Conservation (phyloP, 2,888 invertebrate species). For the Peribatodes rhomboidaria region DNA sequence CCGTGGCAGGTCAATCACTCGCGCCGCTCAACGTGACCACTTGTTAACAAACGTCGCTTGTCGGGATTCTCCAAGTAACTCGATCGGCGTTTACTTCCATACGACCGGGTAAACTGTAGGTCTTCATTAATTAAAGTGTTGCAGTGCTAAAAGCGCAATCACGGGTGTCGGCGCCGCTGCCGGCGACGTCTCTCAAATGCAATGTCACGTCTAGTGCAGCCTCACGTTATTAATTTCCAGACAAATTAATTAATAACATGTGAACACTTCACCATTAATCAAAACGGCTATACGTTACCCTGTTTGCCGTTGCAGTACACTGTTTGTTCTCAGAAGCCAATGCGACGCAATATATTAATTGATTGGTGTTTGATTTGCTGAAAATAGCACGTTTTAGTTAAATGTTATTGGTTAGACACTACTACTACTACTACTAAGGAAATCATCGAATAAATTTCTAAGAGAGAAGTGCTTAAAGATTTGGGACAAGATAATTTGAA, state of each 20-base stretch:
- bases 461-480: no score
- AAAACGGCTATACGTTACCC: conserved; percentile 63
- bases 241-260: conserved; percentile 81
- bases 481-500: no score
- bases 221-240: conserved; percentile 78
- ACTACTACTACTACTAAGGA: no score
- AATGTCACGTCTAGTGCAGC: conserved; percentile 77
- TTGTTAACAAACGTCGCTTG: conserved; percentile 53
- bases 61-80: conserved; percentile 58
- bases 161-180: conserved; percentile 50
- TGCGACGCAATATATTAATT: conserved; percentile 25
- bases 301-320: conserved; percentile 44
- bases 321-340: conserved; percentile 40
- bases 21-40: conserved; percentile 36
- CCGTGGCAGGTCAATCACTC: conserved; percentile 42
- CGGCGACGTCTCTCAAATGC: conserved; percentile 59
- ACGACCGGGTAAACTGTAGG: conserved; percentile 54
- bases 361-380: no score
- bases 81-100: conserved; percentile 53
- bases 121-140: conserved; percentile 80
- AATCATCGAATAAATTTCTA: no score
- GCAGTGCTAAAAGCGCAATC: conserved; percentile 63
- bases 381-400: no score
- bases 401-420: no score
- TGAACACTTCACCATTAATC: conserved; percentile 74